phyloP scores from a whole-genome alignment of 2,113 vertebrate species.

The Ophiodon elongatus region DNA sequence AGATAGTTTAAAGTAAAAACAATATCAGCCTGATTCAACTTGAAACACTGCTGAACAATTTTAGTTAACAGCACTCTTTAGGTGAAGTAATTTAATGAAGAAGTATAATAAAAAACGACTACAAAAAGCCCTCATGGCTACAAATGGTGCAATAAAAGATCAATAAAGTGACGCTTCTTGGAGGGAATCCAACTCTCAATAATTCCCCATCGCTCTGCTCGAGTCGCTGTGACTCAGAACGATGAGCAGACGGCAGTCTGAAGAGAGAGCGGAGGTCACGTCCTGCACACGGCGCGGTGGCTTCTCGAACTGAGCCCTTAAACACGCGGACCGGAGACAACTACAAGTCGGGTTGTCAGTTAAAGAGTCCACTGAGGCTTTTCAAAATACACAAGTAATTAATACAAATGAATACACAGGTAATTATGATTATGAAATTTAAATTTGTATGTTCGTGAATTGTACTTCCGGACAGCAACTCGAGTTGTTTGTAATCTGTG shows the following conservation, averaged over 20 bases:
- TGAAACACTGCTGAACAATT: conserved; percentile 32
- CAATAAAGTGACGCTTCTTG: conserved; percentile 72
- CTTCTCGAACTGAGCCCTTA: conserved; percentile 23
- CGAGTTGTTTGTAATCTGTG: no score
- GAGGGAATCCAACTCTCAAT: conserved; percentile 62
- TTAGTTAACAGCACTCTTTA: conserved; percentile 5
- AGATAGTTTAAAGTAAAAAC: conserved; percentile 24
- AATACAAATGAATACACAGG: conserved; percentile 57
- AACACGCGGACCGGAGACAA: conserved; percentile 18
- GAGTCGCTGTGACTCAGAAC: conserved; percentile 49
- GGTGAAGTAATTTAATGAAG: conserved; percentile 57
- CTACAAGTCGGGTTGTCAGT: conserved; percentile 6
- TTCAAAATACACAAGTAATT: conserved; percentile 41
- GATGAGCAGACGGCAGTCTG: conserved; percentile 50
- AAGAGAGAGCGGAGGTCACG: conserved; percentile 60
- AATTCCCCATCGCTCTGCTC: conserved; percentile 54
- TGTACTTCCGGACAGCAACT: no score
- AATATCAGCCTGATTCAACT: conserved; percentile 28
- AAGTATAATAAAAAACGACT: conserved; percentile 51
- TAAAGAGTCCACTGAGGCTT: conserved; percentile 13
- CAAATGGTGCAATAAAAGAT: conserved; percentile 74
- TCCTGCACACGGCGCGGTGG: conserved; percentile 57
- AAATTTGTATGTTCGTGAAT: no score
- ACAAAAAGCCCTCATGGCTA: conserved; percentile 46
- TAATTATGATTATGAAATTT: conserved; percentile 51